phyloP scores from a whole-genome alignment of 2,888 invertebrate species.

The Hirtodrosophila trivittata region DNA sequence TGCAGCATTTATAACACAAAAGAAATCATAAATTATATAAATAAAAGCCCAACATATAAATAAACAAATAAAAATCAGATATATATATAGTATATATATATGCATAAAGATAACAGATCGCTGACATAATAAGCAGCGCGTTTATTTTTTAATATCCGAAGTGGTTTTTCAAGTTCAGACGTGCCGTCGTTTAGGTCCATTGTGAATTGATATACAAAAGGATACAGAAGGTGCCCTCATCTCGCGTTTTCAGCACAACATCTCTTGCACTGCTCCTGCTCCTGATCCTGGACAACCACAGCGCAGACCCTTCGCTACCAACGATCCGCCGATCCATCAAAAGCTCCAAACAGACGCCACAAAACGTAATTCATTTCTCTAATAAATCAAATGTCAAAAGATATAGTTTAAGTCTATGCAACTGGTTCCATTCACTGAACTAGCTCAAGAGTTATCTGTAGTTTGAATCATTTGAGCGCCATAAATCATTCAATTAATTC shows the following conservation, averaged over 20 bases:
- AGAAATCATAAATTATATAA: constrained; percentile 11
- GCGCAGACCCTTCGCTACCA: constrained; percentile 36
- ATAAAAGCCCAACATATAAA: constrained; percentile 15
- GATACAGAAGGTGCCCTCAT: constrained; percentile 35
- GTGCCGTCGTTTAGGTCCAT: constrained; percentile 62
- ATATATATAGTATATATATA: neutral
- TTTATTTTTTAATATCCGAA: constrained; percentile 39
- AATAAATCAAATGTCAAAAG: constrained; percentile 10
- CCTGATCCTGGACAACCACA: constrained; percentile 21
- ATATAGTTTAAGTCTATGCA: neutral
- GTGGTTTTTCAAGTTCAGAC: constrained; percentile 65
- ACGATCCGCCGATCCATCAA: constrained; percentile 34
- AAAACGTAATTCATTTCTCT: constrained; percentile 61
- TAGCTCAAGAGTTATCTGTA: too few species aligned
- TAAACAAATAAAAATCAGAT: constrained; percentile 14
- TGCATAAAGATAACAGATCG: constrained; percentile 39
- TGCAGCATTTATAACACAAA: constrained; percentile 29
- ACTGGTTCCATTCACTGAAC: neutral
- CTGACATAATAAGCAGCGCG: constrained; percentile 55
- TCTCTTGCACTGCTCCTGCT: constrained; percentile 58
- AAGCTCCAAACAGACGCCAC: constrained; percentile 32
- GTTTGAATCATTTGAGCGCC: too few species aligned
- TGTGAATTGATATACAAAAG: constrained; percentile 73
- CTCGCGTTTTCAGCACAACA: constrained; percentile 56
- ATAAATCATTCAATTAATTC: too few species aligned